Base-by-base conservation (phyloP, 2,888 invertebrate genomes). In the Drosophila borealis region DNA sequence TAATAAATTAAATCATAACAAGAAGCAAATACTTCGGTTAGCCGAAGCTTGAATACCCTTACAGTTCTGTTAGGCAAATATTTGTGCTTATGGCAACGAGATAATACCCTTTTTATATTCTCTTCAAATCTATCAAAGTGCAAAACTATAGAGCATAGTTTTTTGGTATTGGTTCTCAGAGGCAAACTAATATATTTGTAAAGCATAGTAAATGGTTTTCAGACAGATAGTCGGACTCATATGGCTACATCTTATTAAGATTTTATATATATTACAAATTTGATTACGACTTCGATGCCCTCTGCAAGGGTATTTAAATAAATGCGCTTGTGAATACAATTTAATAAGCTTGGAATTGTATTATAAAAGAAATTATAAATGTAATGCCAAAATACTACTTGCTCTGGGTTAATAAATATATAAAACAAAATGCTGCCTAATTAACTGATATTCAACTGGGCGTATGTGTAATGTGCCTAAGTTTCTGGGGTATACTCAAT, bases 341-440 rank as follows among this genome's bases (percentile, higher is more conserved):
- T 67, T 55, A 62, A 55, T 41, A 55, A 62, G 51, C 57, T 50
- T 57, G 37, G 13, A 55, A 67, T 45, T 39, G 2, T 54, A 51
- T 55, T 55, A 46, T 19, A 55, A 14, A 3, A 56, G 29, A 53
- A 25, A 42, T 51, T 42, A 51, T 51, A 63, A 37, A 44, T 50
- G 45, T 45, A 36, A 49, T 56, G 10, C 55, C 33, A 41, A 39
- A 53, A 33, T 42, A 48, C 33, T 53, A 34, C 33, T 25, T 72
- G 62, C 65, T 69, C 65, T 73, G 63, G 72, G 63, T 77, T 71
- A 78, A 65, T 65, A 66, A 41, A 64, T 65, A 11, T 6, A 14
- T 29, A 17, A 49, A 55, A 70, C 61, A 49, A 46, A 70, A 67
- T 56, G 50, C 33, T 60, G 39, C 37, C 62, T 53, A 36, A 29